Conservation (phyloP, 2,113 vertebrate genomes). For the Sylvia atricapilla region DNA sequence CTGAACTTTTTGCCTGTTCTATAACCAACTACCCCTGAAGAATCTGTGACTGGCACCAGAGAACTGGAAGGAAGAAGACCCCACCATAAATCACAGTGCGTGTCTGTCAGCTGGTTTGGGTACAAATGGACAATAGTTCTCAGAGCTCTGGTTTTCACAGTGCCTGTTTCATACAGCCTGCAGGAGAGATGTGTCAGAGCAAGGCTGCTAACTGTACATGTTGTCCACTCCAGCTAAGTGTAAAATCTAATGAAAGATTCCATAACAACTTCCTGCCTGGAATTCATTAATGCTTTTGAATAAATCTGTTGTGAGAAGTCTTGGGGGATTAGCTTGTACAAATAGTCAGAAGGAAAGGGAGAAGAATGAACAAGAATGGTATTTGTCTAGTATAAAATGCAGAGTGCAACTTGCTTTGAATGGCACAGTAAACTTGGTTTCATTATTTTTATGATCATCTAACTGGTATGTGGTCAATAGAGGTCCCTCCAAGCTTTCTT, state of each 20-base stretch:
- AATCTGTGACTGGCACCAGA: neutral
- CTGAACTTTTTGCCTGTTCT: neutral
- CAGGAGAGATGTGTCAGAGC: neutral
- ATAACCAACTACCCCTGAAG: neutral
- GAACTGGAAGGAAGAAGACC: neutral
- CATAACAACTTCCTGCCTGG: neutral
- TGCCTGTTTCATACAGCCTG: neutral
- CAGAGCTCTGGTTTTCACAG: rapidly evolving
- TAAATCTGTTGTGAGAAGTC: neutral
- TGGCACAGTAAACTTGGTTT: neutral
- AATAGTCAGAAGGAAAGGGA: constrained; percentile 11
- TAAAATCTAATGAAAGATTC: neutral
- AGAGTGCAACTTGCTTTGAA: neutral
- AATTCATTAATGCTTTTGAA: constrained; percentile 5
- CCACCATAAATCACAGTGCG: neutral
- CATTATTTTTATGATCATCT: neutral
- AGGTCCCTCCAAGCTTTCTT: constrained; percentile 50
- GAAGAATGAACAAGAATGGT: neutral
- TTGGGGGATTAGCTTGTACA: neutral
- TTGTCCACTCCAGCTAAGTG: neutral
- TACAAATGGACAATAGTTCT: neutral
- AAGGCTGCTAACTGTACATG: neutral
- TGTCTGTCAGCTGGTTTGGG: neutral
- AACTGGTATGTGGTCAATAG: neutral
- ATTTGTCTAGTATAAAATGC: neutral